phyloP scores from a whole-genome alignment of 2,888 invertebrate genomes.

The Chymomyza caudatula region DNA sequence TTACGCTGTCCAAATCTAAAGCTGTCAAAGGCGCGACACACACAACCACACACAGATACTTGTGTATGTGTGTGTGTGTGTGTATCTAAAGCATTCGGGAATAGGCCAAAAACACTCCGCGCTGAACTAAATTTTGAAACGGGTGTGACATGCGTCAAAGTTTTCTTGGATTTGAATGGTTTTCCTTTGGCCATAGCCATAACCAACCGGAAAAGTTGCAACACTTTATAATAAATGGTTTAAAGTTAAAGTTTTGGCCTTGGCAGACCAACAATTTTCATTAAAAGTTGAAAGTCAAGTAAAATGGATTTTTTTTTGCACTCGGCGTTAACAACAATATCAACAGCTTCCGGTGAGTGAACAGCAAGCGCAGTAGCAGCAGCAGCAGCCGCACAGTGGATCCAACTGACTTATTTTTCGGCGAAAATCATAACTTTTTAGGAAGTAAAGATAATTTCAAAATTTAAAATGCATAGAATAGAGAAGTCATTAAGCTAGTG shows the following conservation, averaged over 20 bases:
- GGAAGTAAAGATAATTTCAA: too few relatives aligned
- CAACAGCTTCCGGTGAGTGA: conserved; percentile 6
- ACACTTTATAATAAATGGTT: not conserved
- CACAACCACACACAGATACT: not conserved
- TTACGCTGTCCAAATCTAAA: not conserved
- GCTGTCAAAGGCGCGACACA: not conserved
- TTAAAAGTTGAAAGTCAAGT: not conserved
- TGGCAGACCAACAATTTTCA: not conserved
- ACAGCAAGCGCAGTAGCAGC: too few relatives aligned
- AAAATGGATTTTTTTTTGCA: not conserved
- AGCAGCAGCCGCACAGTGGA: too few relatives aligned
- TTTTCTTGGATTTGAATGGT: not conserved
- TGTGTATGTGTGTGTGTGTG: not conserved
- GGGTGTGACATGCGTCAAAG: conserved; percentile 13
- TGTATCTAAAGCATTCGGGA: not conserved
- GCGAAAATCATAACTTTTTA: too few relatives aligned
- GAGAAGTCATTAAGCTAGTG: too few relatives aligned
- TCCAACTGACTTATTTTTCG: too few relatives aligned
- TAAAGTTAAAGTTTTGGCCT: conserved; percentile 3
- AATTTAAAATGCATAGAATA: too few relatives aligned
- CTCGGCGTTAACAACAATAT: not conserved
- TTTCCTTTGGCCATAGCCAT: not conserved
- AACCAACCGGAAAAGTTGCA: not conserved
- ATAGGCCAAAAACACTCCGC: not conserved
- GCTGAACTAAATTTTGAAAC: not conserved